These are phyloP conservation scores for Orchesella cincta DNA, from an alignment of 1,140 invertebrate species.

Conservation along the genomic window DNA sequence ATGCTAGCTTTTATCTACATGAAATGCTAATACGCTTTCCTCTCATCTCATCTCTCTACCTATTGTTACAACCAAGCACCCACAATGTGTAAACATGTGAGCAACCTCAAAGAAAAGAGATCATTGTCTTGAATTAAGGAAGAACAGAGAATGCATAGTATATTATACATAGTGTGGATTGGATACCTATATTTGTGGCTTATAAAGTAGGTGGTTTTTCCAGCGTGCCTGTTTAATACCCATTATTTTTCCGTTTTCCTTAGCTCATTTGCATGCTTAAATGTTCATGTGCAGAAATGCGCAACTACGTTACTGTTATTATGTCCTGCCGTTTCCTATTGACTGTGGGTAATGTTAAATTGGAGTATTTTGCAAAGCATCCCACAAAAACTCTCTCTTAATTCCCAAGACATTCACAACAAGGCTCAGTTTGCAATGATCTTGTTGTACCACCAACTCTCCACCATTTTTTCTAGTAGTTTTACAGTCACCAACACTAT, in stretches of 20 bases:
- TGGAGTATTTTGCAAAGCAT: too few species aligned
- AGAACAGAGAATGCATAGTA: not conserved
- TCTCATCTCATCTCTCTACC: not conserved
- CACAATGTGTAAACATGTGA: not conserved
- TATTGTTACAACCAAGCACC: not conserved
- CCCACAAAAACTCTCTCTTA: not conserved
- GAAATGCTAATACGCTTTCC: conserved; percentile 1
- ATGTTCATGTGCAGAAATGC: conserved; percentile 10
- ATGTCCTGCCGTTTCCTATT: not conserved
- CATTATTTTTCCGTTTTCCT: conserved; percentile 12
- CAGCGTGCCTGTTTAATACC: conserved; percentile 24
- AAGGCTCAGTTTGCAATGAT: not conserved
- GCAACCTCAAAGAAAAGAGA: not conserved
- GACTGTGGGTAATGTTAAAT: too few species aligned
- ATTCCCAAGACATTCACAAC: conserved; percentile 11
- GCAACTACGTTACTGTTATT: not conserved
- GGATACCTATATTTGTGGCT: too few species aligned
- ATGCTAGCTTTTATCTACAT: conserved; percentile 7
- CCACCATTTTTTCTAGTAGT: too few species aligned
- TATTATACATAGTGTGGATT: too few species aligned
- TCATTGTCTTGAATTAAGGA: conserved; percentile 10
- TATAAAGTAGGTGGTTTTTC: not conserved
- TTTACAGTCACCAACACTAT: not conserved
- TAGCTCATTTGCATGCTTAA: conserved; percentile 24
- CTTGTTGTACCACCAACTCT: not conserved